Evolutionary conservation across 2,797 vertebrate species (phyloP), one percentile per base, ranked within the genome.

Genomic region (Falco peregrinus): DNA sequence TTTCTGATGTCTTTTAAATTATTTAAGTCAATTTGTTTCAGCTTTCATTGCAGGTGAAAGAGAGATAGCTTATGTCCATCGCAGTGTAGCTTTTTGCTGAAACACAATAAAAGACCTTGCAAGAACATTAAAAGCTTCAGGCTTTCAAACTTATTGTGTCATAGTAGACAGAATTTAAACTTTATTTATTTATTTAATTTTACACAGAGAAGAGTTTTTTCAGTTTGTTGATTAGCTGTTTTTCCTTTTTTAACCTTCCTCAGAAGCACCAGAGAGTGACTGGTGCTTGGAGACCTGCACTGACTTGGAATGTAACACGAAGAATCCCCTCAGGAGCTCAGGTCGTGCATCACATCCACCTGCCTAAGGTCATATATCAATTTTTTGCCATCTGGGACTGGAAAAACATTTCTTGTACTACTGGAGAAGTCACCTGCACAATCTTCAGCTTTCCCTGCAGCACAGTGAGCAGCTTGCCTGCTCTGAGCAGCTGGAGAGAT

Each of bases 21-120:
- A 83, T 37, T 86, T 59, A n/a, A 37, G 31, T 20, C 48, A 65
- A 78, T 69, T 84, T 39, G 54, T 79, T 95, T 81, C n/a, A 67
- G n/a, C n/a, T 87, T 90, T 87, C 64, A 53, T 35, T 19, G 37
- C 18, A 84, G 77, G n/a, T 33, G n/a, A 70, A 73, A 88, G 11
- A 90, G 41, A 60, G 26, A 9, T 31, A 5, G 5, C 17, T 51
- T 37, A 28, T 7, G 16, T 29, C 70, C n/a, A 11, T 24, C 25
- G 54, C 2, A 74, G 19, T 0, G 13, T 5, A 28, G 15, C 24
- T 85, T 63, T 71, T 64, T 43, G 81, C 17, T 24, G 45, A 80
- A 84, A 68, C n/a, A 48, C 29, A 53, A 25, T 1, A 11, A 45
- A 80, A 85, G n/a, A 81, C 21, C 13, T 76, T 33, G 33, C 33